Base-by-base conservation (phyloP, 2,113 vertebrate genomes). In the Bubo bubo region DNA sequence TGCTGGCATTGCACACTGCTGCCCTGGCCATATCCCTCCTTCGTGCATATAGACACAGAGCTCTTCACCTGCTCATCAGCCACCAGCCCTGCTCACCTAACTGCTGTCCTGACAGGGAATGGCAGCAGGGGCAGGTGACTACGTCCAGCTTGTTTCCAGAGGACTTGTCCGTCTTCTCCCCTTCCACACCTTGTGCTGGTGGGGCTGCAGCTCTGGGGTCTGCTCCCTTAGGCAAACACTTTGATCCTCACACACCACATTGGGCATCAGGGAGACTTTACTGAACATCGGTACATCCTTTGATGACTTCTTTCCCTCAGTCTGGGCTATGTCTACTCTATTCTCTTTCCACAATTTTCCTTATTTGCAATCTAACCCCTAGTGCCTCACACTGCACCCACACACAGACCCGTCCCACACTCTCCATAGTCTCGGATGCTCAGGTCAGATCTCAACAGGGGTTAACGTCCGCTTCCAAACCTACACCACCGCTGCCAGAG, bases 31-130 rank as follows among this genome's bases (percentile, higher is more conserved):
- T 64, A 59, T 3, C 53, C 56, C 32, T 70, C 79, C 64, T 17
- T 23, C 26, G 19, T 0, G 1, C 15, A 5, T 5, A 20, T 9
- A 22, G 9, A 30, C 0, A 0, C 8, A 2, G 30, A 28, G 70
- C n/a, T 45, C 11, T 8, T 82, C 15, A 6, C 13, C 28, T 21
- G 27, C 47, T 73, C 20, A 4, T 28, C 0, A 0, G 60, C 27
- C 74, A 32, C 16, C 39, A 8, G 6, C 21, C 8, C 50, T 12
- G 34, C 50, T 67, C 58, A 4, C 20, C n/a, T 45, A 24, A 10
- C 59, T 43, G 43, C 58, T 84, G 34, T 10, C 76, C 49, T 49
- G 35, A 23, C 27, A 32, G 12, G 11, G 37, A 7, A 39, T 1
- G 50, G 64, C 72, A 41, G 34, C 16, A 71, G 24, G 10, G n/a